Evolutionary conservation across 37 sponge, comb jelly and placozoan genomes (phyloP).

Genomic region (Ianthella basta): DNA sequence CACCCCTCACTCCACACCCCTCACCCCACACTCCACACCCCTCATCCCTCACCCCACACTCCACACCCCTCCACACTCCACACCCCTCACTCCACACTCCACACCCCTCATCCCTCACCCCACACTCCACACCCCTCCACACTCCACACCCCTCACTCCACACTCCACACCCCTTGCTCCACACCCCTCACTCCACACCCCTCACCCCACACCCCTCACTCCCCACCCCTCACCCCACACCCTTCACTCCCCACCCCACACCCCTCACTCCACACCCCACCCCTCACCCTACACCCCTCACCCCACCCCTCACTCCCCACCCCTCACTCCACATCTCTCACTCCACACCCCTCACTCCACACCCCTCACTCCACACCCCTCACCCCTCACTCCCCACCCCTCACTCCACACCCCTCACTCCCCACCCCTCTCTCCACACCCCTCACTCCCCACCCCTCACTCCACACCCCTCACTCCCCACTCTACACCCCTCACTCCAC

Average conservation of each 20-base stretch:
- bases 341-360: not conserved
- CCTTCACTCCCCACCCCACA: not conserved
- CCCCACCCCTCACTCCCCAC: not conserved
- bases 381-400: not conserved
- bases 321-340: not conserved
- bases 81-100: too few relatives aligned
- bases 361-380: not conserved
- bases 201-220: too few relatives aligned
- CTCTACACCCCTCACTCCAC: too few relatives aligned
- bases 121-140: too few relatives aligned
- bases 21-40: conserved; percentile 1
- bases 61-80: too few relatives aligned
- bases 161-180: not conserved
- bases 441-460: too few relatives aligned
- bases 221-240: not conserved
- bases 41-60: not conserved
- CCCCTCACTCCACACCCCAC: too few relatives aligned
- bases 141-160: too few relatives aligned
- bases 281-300: too few relatives aligned
- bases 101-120: too few relatives aligned
- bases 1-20: not conserved
- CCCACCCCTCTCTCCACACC: not conserved
- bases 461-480: too few relatives aligned
- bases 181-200: too few relatives aligned
- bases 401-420: not conserved